A percentile compares a stretch with the other conserved stretches of the same genome.
Evolutionary conservation across 1,140 invertebrate species (phyloP).

Genomic region (Drosophila rhopaloa): DNA sequence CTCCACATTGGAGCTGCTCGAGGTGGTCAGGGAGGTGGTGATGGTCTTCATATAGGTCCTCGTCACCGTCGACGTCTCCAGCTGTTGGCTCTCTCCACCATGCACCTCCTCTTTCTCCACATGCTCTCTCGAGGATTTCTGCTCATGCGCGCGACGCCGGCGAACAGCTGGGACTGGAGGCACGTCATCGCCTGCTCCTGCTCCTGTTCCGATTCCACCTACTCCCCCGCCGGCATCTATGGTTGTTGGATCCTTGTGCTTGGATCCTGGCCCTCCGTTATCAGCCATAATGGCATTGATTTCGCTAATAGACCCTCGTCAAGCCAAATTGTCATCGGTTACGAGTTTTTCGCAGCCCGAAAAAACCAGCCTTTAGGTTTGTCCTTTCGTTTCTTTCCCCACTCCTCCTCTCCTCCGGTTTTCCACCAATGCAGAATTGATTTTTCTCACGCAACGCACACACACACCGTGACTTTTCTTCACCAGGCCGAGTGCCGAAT

Average conservation of each 20-base stretch:
- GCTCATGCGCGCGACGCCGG: conserved; percentile 70
- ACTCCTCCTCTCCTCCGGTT: conserved; percentile 10
- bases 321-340: conserved; percentile 69
- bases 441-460: conserved; percentile 78
- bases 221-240: conserved; percentile 43
- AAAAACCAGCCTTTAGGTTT: conserved; percentile 23
- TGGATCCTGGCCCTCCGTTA: conserved; percentile 73
- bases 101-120: conserved; percentile 37
- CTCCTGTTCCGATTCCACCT: conserved; percentile 4
- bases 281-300: conserved; percentile 82
- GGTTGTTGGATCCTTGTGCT: conserved; percentile 74
- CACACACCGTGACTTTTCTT: conserved; percentile 45
- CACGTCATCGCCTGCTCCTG: conserved; percentile 43
- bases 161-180: conserved; percentile 79
- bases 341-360: conserved; percentile 17
- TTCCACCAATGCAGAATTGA: conserved; percentile 72
- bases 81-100: conserved; percentile 53
- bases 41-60: conserved; percentile 78
- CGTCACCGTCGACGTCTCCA: conserved; percentile 78
- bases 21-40: conserved; percentile 68
- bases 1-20: conserved; percentile 47
- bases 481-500: conserved; percentile 24
- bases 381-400: conserved; percentile 25
- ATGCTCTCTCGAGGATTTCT: conserved; percentile 38
- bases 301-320: conserved; percentile 48